Conservation (phyloP, 2,797 vertebrate species). For the Gila robusta region DNA sequence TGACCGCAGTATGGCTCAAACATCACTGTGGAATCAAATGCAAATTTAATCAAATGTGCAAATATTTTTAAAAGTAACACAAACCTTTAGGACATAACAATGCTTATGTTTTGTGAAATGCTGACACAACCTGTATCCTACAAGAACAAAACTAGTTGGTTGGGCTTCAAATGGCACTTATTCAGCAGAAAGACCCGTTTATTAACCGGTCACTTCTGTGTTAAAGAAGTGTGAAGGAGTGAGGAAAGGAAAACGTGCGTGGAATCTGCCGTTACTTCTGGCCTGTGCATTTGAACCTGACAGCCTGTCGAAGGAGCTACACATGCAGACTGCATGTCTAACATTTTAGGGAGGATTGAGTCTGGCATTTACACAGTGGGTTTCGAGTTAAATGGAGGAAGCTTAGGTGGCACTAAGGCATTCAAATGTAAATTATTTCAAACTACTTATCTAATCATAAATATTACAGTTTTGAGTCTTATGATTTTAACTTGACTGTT, state of each 20-base stretch:
- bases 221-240: slow-evolving; percentile 53
- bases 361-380: background rate
- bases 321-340: background rate
- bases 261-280: slow-evolving; percentile 71
- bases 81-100: background rate
- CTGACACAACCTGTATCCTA: slow-evolving; percentile 11
- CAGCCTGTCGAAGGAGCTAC: slow-evolving; percentile 15
- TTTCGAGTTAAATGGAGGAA: background rate
- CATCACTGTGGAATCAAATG: background rate
- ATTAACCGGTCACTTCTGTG: slow-evolving; percentile 19
- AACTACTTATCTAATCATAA: background rate
- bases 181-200: background rate
- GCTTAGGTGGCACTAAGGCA: background rate
- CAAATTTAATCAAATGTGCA: background rate
- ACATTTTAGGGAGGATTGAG: background rate
- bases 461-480: background rate
- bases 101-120: background rate
- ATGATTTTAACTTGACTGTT: background rate
- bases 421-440: background rate
- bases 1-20: background rate
- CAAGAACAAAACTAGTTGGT: background rate
- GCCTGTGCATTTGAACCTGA: slow-evolving; percentile 50
- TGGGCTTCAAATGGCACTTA: background rate
- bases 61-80: background rate
- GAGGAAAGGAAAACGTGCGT: slow-evolving; percentile 61